These are phyloP conservation scores for Drosophila paulistorum DNA, from an alignment of 1,140 invertebrate species.

Conservation along the genomic window DNA sequence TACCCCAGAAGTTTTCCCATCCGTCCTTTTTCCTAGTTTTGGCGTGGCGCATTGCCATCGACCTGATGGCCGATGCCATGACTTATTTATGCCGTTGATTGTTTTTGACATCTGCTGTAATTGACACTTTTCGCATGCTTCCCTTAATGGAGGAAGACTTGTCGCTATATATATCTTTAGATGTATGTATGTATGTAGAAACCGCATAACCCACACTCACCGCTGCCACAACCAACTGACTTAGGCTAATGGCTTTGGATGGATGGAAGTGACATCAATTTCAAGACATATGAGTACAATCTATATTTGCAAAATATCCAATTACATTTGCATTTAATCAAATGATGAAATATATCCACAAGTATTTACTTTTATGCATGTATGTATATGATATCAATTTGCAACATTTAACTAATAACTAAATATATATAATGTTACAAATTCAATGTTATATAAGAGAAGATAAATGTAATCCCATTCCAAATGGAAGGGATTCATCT, in stretches of 20 bases:
- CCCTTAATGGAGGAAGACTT: constrained; percentile 46
- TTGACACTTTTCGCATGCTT: constrained; percentile 73
- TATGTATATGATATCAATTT: constrained; percentile 34
- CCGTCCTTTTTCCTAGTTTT: not conserved
- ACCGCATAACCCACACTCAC: constrained; percentile 51
- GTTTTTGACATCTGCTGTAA: constrained; percentile 71
- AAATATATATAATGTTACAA: not conserved
- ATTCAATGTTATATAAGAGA: constrained; percentile 2
- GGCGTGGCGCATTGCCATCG: constrained; percentile 7
- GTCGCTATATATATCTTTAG: constrained; percentile 6
- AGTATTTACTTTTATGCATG: not conserved
- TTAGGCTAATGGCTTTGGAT: constrained; percentile 41
- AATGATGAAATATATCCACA: not conserved
- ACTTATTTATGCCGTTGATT: constrained; percentile 74
- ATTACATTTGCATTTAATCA: constrained; percentile 55
- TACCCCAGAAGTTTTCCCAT: constrained; percentile 16
- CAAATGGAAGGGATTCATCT: constrained; percentile 16
- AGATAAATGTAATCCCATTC: not conserved
- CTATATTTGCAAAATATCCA: constrained; percentile 58
- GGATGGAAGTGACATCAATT: constrained; percentile 34
- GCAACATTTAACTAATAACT: constrained; percentile 36
- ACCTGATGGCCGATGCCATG: constrained; percentile 35
- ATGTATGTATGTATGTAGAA: constrained; percentile 7
- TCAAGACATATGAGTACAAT: constrained; percentile 29
- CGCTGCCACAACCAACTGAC: constrained; percentile 11